Evolutionary conservation across 1,140 invertebrate genomes (phyloP), one percentile per base, ranked within the genome.

Genomic region (Maconellicoccus hirsutus): DNA sequence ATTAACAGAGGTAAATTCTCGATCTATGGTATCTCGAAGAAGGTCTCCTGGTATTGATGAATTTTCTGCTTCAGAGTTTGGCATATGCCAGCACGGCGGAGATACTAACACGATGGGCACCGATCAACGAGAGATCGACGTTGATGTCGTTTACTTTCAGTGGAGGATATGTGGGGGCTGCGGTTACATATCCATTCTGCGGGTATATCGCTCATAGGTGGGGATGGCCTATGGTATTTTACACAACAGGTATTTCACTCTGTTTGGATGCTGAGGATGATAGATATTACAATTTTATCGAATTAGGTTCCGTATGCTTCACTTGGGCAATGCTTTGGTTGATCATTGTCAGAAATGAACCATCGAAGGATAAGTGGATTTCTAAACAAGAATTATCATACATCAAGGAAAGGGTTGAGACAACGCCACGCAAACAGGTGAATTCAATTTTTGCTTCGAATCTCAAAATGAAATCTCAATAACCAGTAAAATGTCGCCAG

Each of bases 41-140:
- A n/a, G n/a, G n/a, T n/a, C n/a, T n/a, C n/a, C n/a, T n/a, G n/a
- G n/a, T 83, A 75, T 84, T 84, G n/a, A 71, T 86, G 74, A n/a
- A n/a, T n/a, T n/a, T n/a, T n/a, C n/a, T n/a, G n/a, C n/a, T 52
- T 52, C 72, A 93, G 90, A 93, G 93, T 63, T 92, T 95, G 0
- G 92, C 91, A 0, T 95, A 93, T 79, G 92, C 93, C 4, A 88
- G 90, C 74, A 93, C 94, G 70, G 90, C 94, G 78, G 88, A 89
- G 8, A 85, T 94, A 25, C 93, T 92, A 90, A 84, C 89, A 0
- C 85, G 87, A 71, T 96, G 93, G 93, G 87, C 91, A 19, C 93
- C 93, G 22, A 86, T 89, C 0, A 77, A 86, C 19, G 93, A 96
- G 78, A 83, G 91, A 38, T 90, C 87, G 3, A 83, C 87, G 14